A percentile compares a stretch with the other conserved stretches of the same genome.
These are phyloP conservation scores for Amia ocellicauda DNA, from an alignment of 2,113 vertebrate species.

Conservation along the genomic window DNA sequence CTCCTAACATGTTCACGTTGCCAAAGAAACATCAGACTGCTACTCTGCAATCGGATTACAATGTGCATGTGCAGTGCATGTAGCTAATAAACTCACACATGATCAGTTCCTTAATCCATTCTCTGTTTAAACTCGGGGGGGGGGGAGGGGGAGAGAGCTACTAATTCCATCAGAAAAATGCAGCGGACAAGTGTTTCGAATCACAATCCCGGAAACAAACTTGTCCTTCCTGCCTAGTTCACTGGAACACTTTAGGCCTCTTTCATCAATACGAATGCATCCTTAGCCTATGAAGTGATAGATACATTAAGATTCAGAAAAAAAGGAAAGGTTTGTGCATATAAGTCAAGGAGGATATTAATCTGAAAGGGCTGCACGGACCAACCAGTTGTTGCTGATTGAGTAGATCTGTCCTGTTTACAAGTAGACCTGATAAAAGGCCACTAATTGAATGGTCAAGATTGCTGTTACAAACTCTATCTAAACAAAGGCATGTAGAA, in stretches of 20 bases:
- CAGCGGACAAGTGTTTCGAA: not conserved
- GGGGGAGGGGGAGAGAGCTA: not conserved
- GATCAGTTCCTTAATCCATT: not conserved
- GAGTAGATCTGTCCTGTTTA: not conserved
- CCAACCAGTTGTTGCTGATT: not conserved
- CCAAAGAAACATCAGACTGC: not conserved
- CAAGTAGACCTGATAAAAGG: not conserved
- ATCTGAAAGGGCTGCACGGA: not conserved
- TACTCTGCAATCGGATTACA: not conserved
- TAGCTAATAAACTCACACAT: not conserved
- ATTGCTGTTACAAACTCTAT: conserved; percentile 36
- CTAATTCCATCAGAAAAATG: conserved; percentile 5
- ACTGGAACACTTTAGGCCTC: too few species aligned
- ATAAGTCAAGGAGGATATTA: not conserved
- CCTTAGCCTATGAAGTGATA: too few species aligned
- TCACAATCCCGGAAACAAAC: too few species aligned
- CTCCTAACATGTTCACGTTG: not conserved
- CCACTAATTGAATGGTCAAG: conserved; percentile 5
- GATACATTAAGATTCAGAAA: too few species aligned
- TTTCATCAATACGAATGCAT: too few species aligned
- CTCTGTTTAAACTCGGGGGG: not conserved
- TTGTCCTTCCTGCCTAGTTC: too few species aligned
- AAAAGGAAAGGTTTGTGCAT: not conserved
- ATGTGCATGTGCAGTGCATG: not conserved
- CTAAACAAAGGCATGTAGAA: conserved; percentile 54